A percentile compares a stretch with the other conserved stretches of the same genome.
Conservation (phyloP, 1,140 invertebrate species). For the Lepeophtheirus salmonis region DNA sequence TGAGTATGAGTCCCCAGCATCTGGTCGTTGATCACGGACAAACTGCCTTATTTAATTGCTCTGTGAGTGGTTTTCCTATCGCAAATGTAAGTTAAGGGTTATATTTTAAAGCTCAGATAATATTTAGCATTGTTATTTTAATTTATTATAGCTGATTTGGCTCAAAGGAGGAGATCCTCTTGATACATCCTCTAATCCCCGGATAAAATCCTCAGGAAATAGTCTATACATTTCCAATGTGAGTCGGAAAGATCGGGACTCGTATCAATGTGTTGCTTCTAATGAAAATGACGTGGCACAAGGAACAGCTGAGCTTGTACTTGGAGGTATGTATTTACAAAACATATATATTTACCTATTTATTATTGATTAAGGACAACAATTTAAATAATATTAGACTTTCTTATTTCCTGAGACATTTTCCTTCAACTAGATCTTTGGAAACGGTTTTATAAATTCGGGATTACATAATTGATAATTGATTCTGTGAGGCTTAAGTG, state of each 20-base stretch:
- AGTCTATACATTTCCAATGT: background rate
- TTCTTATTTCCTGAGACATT: too few species aligned
- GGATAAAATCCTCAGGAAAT: background rate
- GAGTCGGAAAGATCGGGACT: background rate
- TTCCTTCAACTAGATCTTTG: too few species aligned
- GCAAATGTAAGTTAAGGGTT: background rate
- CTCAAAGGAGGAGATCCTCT: background rate
- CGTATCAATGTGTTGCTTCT: slow-evolving; percentile 57
- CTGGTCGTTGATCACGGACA: background rate
- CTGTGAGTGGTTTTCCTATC: background rate
- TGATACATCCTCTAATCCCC: background rate
- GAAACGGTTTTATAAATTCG: too few species aligned
- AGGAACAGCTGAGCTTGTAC: slow-evolving; percentile 69
- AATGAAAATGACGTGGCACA: slow-evolving; percentile 85
- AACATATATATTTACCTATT: too few species aligned
- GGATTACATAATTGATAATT: too few species aligned
- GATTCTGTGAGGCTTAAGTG: too few species aligned
- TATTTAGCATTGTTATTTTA: background rate
- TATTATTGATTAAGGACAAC: too few species aligned
- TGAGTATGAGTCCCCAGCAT: background rate
- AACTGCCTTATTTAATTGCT: background rate
- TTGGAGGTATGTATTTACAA: slow-evolving; percentile 78
- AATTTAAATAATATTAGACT: too few species aligned
- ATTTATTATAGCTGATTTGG: background rate
- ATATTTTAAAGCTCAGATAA: background rate